These are phyloP conservation scores for Sialis lutaria DNA, from an alignment of 2,888 invertebrate species.

Conservation along the genomic window DNA sequence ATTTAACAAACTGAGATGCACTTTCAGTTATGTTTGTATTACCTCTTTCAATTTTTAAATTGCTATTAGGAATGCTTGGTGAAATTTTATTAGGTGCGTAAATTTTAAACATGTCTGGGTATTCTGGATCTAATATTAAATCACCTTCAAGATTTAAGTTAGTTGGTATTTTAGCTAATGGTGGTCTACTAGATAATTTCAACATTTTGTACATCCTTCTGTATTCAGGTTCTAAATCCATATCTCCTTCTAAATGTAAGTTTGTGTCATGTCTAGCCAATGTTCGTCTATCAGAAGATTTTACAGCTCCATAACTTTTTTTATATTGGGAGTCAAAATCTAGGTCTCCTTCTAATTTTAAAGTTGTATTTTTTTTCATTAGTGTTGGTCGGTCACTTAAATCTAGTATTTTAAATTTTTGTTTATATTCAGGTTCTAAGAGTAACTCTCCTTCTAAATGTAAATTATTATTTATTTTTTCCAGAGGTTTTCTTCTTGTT, in stretches of 20 bases:
- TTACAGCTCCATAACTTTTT: slow-evolving; percentile 16
- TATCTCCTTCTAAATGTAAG: slow-evolving; percentile 30
- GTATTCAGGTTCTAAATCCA: slow-evolving; percentile 23
- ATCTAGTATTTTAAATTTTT: background rate
- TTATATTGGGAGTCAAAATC: slow-evolving; percentile 20
- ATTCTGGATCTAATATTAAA: slow-evolving; percentile 26
- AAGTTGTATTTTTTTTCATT: slow-evolving; percentile 24
- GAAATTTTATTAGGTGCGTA: slow-evolving; percentile 13
- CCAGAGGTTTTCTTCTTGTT: slow-evolving; percentile 23
- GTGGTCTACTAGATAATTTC: slow-evolving; percentile 24
- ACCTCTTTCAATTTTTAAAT: slow-evolving; percentile 14
- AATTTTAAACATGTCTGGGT: slow-evolving; percentile 17
- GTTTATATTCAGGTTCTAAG: slow-evolving; percentile 26
- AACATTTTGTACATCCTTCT: slow-evolving; percentile 25
- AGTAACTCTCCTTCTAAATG: slow-evolving; percentile 29
- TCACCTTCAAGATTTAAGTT: slow-evolving; percentile 32
- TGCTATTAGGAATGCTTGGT: slow-evolving; percentile 17
- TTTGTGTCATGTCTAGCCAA: slow-evolving; percentile 25
- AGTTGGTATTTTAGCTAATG: slow-evolving; percentile 22
- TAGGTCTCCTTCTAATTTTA: slow-evolving; percentile 30
- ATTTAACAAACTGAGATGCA: background rate
- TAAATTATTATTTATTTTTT: slow-evolving; percentile 25
- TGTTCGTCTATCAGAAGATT: slow-evolving; percentile 25
- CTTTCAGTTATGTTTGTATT: slow-evolving; percentile 1
- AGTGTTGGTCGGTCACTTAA: slow-evolving; percentile 20